phyloP scores from a whole-genome alignment of 2,888 invertebrate genomes.

The Acanthosepion lycidas region DNA sequence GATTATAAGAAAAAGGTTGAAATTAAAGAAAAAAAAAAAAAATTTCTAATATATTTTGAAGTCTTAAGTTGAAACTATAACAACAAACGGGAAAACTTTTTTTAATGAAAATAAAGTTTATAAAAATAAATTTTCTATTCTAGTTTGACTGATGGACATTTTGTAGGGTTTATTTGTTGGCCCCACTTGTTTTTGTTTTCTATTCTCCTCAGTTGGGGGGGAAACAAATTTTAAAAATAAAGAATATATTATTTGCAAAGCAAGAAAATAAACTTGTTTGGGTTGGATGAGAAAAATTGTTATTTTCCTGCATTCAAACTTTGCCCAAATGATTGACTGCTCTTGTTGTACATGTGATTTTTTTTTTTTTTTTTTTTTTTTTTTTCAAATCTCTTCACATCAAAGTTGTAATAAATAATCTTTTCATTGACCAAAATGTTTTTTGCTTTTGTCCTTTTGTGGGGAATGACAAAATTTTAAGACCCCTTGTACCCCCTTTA shows the following conservation, averaged over 20 bases:
- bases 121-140: constrained; percentile 20
- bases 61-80: not conserved
- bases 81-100: constrained; percentile 9
- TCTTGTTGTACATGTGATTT: not conserved
- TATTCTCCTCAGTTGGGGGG: not conserved
- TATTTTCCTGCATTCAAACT: not conserved
- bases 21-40: not conserved
- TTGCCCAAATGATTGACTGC: constrained; percentile 23
- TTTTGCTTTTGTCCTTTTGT: not conserved
- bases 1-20: not conserved
- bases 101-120: not conserved
- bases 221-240: not conserved
- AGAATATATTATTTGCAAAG: not conserved
- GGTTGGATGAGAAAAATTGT: not conserved
- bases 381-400: not conserved
- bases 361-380: not conserved
- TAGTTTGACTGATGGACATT: not conserved
- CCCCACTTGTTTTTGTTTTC: not conserved
- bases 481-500: no score
- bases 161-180: not conserved
- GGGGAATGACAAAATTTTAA: not conserved
- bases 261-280: not conserved
- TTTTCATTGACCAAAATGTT: not conserved
- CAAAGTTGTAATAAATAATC: constrained; percentile 23
- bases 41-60: constrained; percentile 33